Evolutionary conservation across 1,140 invertebrate species (phyloP).

Genomic region (Eupeodes corollae): DNA sequence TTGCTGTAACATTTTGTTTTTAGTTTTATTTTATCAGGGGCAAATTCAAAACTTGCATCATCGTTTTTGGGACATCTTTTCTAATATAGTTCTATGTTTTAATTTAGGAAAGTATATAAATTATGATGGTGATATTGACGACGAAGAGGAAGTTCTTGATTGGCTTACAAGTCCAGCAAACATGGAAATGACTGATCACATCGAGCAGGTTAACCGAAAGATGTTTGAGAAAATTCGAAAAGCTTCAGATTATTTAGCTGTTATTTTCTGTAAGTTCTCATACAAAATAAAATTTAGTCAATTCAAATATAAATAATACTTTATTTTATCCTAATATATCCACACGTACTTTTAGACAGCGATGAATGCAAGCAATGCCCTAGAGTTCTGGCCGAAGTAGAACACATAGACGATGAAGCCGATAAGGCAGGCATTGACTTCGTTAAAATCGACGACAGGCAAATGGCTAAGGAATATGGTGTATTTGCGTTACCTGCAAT

Average conservation of each 20-base stretch:
- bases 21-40: too few species aligned
- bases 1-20: too few species aligned
- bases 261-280: slow-evolving; percentile 79
- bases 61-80: too few species aligned
- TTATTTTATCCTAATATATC: too few species aligned
- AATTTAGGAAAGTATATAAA: slow-evolving; percentile 64
- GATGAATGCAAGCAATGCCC: slow-evolving; percentile 89
- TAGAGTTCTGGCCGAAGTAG: slow-evolving; percentile 74
- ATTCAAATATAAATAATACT: too few species aligned
- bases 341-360: slow-evolving; percentile 66
- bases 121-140: slow-evolving; percentile 85
- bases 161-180: slow-evolving; percentile 89
- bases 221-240: slow-evolving; percentile 89
- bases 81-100: background rate
- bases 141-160: slow-evolving; percentile 86
- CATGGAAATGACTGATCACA: slow-evolving; percentile 88
- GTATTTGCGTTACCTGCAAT: slow-evolving; percentile 82
- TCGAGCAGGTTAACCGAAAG: slow-evolving; percentile 84
- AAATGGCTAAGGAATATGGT: slow-evolving; percentile 74
- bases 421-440: slow-evolving; percentile 88
- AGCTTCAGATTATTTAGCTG: slow-evolving; percentile 82
- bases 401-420: slow-evolving; percentile 88
- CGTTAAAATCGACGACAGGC: slow-evolving; percentile 81
- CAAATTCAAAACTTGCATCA: too few species aligned
- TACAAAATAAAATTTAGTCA: too few species aligned